Base-by-base conservation (phyloP, 1,140 invertebrate species). In the Globodera rostochiensis region DNA sequence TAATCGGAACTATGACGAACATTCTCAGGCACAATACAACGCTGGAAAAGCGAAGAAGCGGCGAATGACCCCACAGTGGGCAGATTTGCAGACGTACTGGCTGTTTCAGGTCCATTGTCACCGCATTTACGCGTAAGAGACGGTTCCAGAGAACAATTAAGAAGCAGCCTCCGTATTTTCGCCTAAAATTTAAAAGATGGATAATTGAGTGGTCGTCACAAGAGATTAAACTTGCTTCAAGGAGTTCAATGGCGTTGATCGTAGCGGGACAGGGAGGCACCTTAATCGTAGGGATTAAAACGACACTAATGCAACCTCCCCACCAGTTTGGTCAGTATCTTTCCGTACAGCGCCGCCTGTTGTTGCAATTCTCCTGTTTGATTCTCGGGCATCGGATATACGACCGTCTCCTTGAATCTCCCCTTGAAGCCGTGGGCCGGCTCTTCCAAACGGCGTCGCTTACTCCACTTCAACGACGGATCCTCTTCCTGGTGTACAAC, bases 261-360 rank as follows among this genome's bases (percentile, higher is more conserved):
- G 77, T 78, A 25, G 77, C 77, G 13, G 47, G 2, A n/a, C 77
- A 69, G 7, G 77, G 77, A 4, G 77, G 77, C 36, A 78, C 25
- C 50, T 64, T n/a, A 76, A 64, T 19, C 0, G 6, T 19, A 64
- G 19, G 57, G 4, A 53, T 53, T 53, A 53, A 7, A 53, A 53
- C 0, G 4, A 64, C 5, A 64, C 15, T 13, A 36, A 7, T 19
- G 47, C 6, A 19, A 19, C 45, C 4, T 36, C 19, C 19, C 0
- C 3, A 45, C n/a, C 60, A 69, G 6, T 70, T 78, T 78, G 25
- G 9, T 19, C 15, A 78, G 57, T 25, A 49, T 69, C n/a, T 19
- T 25, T 69, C 45, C 25, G 77, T 19, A 70, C 7, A 21, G n/a
- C 2, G 0, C 6, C 3, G 19, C 47, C 75, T 4, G 4, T 67